These are phyloP conservation scores for Neolamprologus hecqui DNA, from an alignment of 2,113 vertebrate species.

Conservation along the genomic window DNA sequence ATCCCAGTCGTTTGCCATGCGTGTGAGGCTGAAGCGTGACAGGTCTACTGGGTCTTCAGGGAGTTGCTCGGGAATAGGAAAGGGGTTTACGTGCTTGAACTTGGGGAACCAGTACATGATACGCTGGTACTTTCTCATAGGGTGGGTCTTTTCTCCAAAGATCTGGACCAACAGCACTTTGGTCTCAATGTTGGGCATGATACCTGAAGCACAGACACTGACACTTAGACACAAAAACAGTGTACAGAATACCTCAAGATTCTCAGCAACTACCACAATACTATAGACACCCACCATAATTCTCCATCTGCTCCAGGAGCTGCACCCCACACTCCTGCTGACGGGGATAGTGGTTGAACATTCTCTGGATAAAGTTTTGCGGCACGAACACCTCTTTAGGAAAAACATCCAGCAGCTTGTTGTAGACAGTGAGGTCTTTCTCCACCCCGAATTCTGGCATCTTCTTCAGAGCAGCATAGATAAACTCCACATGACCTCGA, in stretches of 20 bases:
- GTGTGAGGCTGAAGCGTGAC: constrained; percentile 70
- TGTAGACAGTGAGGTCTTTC: constrained; percentile 77
- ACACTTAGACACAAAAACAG: neutral
- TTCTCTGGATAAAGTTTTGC: constrained; percentile 75
- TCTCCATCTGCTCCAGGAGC: constrained; percentile 86
- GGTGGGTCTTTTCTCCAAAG: constrained; percentile 80
- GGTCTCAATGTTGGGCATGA: constrained; percentile 79
- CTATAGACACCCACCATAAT: constrained; percentile 64
- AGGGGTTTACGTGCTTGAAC: constrained; percentile 78
- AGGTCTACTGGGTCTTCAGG: constrained; percentile 76
- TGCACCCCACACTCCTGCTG: constrained; percentile 85
- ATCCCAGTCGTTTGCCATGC: constrained; percentile 74
- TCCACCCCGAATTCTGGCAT: constrained; percentile 82
- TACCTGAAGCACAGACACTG: constrained; percentile 53
- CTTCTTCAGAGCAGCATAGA: constrained; percentile 81
- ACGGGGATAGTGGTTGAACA: constrained; percentile 83
- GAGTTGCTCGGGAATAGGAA: constrained; percentile 71
- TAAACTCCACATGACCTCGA: constrained; percentile 85
- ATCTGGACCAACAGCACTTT: constrained; percentile 80
- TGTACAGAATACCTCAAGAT: neutral
- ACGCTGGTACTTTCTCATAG: constrained; percentile 80
- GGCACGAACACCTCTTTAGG: constrained; percentile 86
- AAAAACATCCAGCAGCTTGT: constrained; percentile 82
- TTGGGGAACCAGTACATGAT: constrained; percentile 84
- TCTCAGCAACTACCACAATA: neutral